Evolutionary conservation across 2,113 vertebrate species (phyloP), one percentile per base, ranked within the genome.

Genomic region (Nibea albiflora): DNA sequence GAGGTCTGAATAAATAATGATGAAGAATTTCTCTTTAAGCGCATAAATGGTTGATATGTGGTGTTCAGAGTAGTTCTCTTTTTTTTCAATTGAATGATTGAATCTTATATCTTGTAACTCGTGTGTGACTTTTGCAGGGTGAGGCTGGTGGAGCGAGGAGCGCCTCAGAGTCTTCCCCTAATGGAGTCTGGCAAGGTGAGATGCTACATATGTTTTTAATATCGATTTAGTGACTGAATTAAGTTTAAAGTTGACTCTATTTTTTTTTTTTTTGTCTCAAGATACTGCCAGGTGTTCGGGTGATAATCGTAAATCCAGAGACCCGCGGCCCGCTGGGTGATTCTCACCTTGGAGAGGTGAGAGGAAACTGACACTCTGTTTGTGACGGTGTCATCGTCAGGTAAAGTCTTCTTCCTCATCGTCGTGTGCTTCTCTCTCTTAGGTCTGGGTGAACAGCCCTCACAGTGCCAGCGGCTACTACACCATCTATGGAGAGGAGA

Each of bases 291-390:
- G 98, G 98, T 62, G 98, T 99, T 84, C 96, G 97, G 88, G 98
- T 99, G 57, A 96, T 99, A 75, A 99, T 99, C 52, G 98, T 99
- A 39, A 99, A 99, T 84, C 98, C 98, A 5, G 98, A 99, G 92
- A 99, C 98, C 9, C 96, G 96, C 92, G 98, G 98, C 22, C 98
- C 98, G 2, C 95, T 99, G n/a, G 98, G 98, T 78, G 98, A 99
- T 82, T 98, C 97, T 89, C 98, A 99, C 79, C 95, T 99, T 11
- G 98, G 98, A 83, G 98, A 99, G 92, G 94, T 94, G 66, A 66
- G 44, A 54, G 9, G 35, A 3, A 62, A 53, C 4, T 42, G 7
- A 17, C 11, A 5, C n/a, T 35, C 22, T 22, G 31, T 63, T 39
- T 53, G 2, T 50, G 19, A n/a, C 22, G 4, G 52, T 49, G 70